Percentiles rank a stretch among this genome's conserved stretches.
Conservation (phyloP, 2,113 vertebrate genomes). For the Nymphicus hollandicus region DNA sequence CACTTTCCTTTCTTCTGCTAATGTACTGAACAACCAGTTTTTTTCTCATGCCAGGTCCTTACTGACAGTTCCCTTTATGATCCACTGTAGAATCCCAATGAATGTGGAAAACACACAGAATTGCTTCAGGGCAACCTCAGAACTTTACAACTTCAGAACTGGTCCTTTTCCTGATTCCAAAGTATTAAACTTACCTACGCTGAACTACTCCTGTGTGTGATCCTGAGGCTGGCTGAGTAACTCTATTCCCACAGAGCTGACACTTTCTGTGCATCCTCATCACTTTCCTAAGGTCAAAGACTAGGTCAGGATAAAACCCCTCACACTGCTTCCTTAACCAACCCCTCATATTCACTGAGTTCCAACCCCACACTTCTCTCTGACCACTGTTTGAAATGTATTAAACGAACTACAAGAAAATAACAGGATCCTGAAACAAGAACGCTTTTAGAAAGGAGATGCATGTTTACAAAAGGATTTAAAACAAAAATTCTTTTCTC, state of each 20-base stretch:
- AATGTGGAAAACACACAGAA: neutral
- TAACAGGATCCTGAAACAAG: neutral
- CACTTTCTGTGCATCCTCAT: neutral
- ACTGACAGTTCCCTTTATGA: neutral
- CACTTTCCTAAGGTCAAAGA: neutral
- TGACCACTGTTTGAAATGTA: neutral
- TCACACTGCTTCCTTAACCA: neutral
- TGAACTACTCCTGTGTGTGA: neutral
- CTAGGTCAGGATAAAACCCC: neutral
- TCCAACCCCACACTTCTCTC: neutral
- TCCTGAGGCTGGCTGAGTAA: neutral
- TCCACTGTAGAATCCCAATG: neutral
- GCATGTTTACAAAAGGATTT: neutral
- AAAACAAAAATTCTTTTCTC: neutral
- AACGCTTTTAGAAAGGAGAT: neutral
- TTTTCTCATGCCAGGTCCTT: neutral
- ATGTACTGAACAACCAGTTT: neutral
- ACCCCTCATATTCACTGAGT: neutral
- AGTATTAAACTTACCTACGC: neutral
- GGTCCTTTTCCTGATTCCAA: neutral
- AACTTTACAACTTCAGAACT: neutral
- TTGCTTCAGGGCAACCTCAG: neutral
- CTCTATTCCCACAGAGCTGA: neutral
- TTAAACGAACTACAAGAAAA: neutral
- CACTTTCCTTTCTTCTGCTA: neutral